Evolutionary conservation across 35 echinoderm and acorn worm genomes (phyloP), one percentile per base, ranked within the genome.

Genomic region (Ophioderma brevispina): DNA sequence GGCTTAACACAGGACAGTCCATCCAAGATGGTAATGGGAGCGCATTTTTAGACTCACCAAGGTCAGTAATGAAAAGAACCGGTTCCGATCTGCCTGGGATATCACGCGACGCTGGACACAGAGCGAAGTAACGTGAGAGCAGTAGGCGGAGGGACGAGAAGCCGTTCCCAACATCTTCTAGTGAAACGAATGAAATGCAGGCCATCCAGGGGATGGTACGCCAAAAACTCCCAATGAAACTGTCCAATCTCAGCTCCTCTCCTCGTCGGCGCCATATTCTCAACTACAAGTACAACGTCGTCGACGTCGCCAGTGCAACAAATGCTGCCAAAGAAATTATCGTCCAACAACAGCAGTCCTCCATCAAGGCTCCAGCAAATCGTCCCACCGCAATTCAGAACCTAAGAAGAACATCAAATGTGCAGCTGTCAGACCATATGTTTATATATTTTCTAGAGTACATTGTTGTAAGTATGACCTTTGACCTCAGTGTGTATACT

Each of bases 301-400:
- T 35, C 13, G 36, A 32, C 79, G 4, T 77, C 79, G 17, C 86
- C 89, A 82, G 91, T 92, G 2, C 90, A 92, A 81, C 94, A 96
- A 82, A 92, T 96, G 78, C 39, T 96, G 19, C 94, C 94, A 35
- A 92, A 89, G 35, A 96, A 93, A 78, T 55, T 95, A 13, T 92
- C 91, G 1, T 87, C 93, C 34, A 80, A 83, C 34, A 80, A 83
- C 30, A n/a, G 38, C 39, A 36, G 36, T 31, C 46, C 89, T 21
- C 33, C 39, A 55, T 64, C 33, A 35, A 19, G 43, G 59, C 28
- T 70, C 59, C 5, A 70, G 28, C 59, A 70, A 70, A 30, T 25
- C 23, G 59, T 25, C 59, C 23, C 5, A 25, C 6, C 5, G 5
- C 59, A 70, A 70, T 70, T 70, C 28, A 2, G 15, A 3, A 30